Conservation (phyloP, 2,797 vertebrate genomes). For the Cygnus olor region DNA sequence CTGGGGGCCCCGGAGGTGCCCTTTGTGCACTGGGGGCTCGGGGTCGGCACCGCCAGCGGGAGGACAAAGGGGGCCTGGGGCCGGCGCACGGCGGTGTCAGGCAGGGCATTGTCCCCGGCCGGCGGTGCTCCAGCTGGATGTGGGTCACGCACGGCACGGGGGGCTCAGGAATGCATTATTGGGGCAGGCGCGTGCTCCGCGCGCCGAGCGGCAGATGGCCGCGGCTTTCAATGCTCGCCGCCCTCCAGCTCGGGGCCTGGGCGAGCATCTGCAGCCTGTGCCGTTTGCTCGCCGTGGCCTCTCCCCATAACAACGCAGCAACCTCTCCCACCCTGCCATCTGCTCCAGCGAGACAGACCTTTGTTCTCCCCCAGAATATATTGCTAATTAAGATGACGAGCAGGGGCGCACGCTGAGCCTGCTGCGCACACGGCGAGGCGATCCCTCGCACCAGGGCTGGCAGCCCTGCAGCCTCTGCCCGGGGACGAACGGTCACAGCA, state of each 20-base stretch:
- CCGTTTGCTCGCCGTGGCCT: background rate
- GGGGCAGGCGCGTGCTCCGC: constrained; percentile 39
- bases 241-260: background rate
- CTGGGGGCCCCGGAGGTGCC: background rate
- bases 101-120: background rate
- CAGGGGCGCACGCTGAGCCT: background rate
- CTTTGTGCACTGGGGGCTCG: background rate
- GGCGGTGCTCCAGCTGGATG: constrained; percentile 57
- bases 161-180: constrained; percentile 48
- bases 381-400: constrained; percentile 73
- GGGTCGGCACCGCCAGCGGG: background rate
- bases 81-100: background rate
- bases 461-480: accelerated
- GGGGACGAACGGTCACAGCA: accelerated
- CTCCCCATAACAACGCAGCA: constrained; percentile 44
- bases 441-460: accelerated
- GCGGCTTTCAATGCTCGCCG: background rate
- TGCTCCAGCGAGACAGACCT: constrained; percentile 70
- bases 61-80: constrained; percentile 54
- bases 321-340: constrained; percentile 71
- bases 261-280: constrained; percentile 69
- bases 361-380: constrained; percentile 63
- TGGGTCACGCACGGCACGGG: background rate
- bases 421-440: background rate
- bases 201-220: constrained; percentile 77